Evolutionary conservation across 1,140 invertebrate species (phyloP).

Genomic region (Hyposmocoma kahamanoa): DNA sequence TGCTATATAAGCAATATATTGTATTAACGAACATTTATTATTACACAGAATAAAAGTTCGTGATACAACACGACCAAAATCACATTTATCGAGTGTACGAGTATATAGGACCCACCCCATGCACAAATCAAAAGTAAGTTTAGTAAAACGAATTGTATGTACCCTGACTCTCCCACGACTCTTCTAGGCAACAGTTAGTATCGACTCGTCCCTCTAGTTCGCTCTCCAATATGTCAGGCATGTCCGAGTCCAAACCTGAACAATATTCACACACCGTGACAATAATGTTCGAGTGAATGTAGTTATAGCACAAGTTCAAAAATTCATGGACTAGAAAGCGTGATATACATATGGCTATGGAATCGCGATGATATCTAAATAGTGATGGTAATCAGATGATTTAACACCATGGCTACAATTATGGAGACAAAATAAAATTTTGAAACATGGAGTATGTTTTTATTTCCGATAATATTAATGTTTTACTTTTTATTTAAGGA

Average conservation of each 20-base stretch:
- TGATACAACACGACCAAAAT: constrained; percentile 12
- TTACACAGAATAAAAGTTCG: too few relatives aligned
- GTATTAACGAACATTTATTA: too few relatives aligned
- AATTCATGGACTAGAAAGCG: constrained; percentile 34
- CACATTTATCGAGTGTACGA: too few relatives aligned
- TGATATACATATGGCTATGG: neutral
- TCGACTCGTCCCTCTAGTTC: constrained; percentile 42
- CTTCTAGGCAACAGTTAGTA: constrained; percentile 55
- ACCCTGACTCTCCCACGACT: constrained; percentile 59
- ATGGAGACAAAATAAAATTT: too few relatives aligned
- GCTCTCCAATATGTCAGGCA: constrained; percentile 60
- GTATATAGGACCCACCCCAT: constrained; percentile 31
- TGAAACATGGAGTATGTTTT: too few relatives aligned
- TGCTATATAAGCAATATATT: constrained; percentile 23
- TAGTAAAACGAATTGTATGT: constrained; percentile 25
- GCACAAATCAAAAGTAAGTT: constrained; percentile 38
- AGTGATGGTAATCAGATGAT: neutral
- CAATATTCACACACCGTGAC: constrained; percentile 41
- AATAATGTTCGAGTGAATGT: constrained; percentile 3
- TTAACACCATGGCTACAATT: too few relatives aligned
- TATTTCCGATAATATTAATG: too few relatives aligned
- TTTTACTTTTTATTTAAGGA: too few relatives aligned
- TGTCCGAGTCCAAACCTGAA: constrained; percentile 64
- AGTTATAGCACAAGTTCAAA: constrained; percentile 28
- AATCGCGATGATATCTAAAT: too few relatives aligned